phyloP scores from a whole-genome alignment of 2,797 vertebrate species.

The Diplodus puntazzo region DNA sequence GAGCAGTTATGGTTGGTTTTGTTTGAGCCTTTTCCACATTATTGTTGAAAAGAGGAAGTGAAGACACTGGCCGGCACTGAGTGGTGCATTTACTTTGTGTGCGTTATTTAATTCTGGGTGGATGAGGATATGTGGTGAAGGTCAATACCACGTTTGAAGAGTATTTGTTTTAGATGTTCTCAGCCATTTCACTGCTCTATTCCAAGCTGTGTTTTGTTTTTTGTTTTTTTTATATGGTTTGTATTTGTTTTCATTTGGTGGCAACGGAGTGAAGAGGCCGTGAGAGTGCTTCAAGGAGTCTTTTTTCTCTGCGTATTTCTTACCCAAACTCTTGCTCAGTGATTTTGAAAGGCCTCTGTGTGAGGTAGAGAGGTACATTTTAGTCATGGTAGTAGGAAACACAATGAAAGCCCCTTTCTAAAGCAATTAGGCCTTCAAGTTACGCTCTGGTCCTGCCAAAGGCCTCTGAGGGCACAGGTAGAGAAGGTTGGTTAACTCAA shows the following conservation, averaged over 20 bases:
- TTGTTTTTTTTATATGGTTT: constrained; percentile 23
- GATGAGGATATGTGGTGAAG: constrained; percentile 3
- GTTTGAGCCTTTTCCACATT: not conserved
- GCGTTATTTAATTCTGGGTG: constrained; percentile 13
- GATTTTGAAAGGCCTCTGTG: constrained; percentile 27
- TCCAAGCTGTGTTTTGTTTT: constrained; percentile 21
- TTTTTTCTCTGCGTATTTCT: constrained; percentile 3
- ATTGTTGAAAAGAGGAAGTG: constrained; percentile 8
- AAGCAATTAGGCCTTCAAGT: not conserved
- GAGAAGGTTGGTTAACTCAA: not conserved
- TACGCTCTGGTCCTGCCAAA: not conserved
- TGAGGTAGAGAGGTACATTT: constrained; percentile 4
- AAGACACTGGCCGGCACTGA: not conserved
- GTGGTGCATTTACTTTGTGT: not conserved
- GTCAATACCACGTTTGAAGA: constrained; percentile 10
- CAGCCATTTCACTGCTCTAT: constrained; percentile 28
- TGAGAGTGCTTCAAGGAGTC: constrained; percentile 48
- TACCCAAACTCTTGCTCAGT: constrained; percentile 9
- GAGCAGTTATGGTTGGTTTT: not conserved
- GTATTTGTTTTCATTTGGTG: constrained; percentile 55
- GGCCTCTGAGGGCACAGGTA: not conserved
- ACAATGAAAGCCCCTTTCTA: not conserved
- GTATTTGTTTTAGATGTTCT: constrained; percentile 24
- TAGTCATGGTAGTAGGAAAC: not conserved
- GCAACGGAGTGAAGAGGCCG: constrained; percentile 53